These are phyloP conservation scores for Apis florea DNA, from an alignment of 1,140 invertebrate genomes.

Conservation along the genomic window DNA sequence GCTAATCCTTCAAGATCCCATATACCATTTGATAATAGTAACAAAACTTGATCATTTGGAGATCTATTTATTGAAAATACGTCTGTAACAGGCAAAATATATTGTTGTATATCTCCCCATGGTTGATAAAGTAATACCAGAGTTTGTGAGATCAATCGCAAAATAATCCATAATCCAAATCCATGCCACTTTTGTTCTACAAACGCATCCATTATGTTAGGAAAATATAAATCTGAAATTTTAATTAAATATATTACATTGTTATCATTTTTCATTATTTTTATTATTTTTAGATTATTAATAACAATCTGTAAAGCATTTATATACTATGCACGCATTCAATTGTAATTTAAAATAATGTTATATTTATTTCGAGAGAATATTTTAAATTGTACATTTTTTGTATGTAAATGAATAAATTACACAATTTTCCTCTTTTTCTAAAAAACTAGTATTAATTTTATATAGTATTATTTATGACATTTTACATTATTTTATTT, in stretches of 20 bases:
- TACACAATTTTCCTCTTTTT: too few species aligned
- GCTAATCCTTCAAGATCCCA: constrained; percentile 68
- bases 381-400: too few species aligned
- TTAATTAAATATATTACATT: not conserved
- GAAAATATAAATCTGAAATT: constrained; percentile 57
- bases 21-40: constrained; percentile 67
- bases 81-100: constrained; percentile 55
- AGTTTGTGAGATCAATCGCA: constrained; percentile 53
- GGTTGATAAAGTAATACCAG: constrained; percentile 64
- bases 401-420: too few species aligned
- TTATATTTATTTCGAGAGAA: too few species aligned
- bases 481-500: too few species aligned
- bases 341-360: too few species aligned
- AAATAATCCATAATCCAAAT: constrained; percentile 64
- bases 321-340: too few species aligned
- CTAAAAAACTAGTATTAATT: too few species aligned
- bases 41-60: constrained; percentile 60
- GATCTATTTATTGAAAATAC: constrained; percentile 45
- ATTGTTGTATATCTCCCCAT: constrained; percentile 59
- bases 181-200: constrained; percentile 18
- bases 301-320: too few species aligned
- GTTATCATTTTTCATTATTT: too few species aligned
- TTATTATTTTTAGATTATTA: too few species aligned
- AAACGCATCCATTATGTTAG: constrained; percentile 56
- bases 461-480: too few species aligned